phyloP scores from a whole-genome alignment of 2,797 vertebrate genomes.

The Novumbra hubbsi region DNA sequence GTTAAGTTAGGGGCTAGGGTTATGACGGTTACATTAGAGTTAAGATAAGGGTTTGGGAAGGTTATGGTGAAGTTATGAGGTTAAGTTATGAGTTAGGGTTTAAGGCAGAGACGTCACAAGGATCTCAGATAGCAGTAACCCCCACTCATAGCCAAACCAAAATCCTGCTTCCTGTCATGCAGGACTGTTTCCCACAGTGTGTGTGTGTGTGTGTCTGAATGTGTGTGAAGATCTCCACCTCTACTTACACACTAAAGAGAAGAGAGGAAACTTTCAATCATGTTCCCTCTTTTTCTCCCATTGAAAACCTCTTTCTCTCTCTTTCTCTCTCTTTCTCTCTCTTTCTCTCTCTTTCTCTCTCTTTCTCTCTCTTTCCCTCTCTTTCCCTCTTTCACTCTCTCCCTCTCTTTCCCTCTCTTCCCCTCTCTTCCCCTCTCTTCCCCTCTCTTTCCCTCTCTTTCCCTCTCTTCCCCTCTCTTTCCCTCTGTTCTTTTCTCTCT shows the following conservation, averaged over 20 bases:
- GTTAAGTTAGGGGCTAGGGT: no score
- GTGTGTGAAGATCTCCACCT: no score
- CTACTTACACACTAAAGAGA: background rate
- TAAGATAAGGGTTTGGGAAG: no score
- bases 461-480: background rate
- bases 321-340: background rate
- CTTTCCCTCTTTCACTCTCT: background rate
- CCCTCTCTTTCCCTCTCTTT: background rate
- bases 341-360: background rate
- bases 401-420: background rate
- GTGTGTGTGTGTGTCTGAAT: background rate
- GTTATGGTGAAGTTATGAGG: no score
- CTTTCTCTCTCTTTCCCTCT: background rate
- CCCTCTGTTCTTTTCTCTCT: background rate
- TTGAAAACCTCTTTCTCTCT: background rate
- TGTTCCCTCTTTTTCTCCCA: background rate
- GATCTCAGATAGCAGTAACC: no score
- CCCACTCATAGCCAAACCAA: background rate
- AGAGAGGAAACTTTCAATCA: conserved; percentile 1
- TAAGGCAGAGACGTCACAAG: no score
- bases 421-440: background rate
- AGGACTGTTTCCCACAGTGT: background rate
- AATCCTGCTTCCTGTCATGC: background rate
- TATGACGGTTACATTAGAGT: no score
- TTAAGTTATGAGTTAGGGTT: no score